phyloP scores from a whole-genome alignment of 2,797 vertebrate species.

The Xenentodon cancila region DNA sequence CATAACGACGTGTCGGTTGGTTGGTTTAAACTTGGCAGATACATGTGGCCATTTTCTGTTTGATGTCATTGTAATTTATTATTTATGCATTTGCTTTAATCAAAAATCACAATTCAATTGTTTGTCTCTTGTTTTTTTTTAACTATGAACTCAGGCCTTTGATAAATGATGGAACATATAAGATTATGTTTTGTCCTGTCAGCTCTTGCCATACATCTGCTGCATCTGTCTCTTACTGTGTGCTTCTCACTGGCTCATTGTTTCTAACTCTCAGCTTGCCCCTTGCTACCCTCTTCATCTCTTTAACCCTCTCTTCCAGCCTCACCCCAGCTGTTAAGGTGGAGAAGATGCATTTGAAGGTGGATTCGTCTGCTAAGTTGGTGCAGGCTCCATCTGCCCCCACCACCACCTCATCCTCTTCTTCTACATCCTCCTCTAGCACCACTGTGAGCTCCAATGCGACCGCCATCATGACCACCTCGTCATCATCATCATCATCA shows the following conservation, averaged over 20 bases:
- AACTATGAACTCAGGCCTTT: neutral
- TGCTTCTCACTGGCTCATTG: constrained; percentile 58
- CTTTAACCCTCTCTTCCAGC: constrained; percentile 81
- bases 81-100: too few species aligned
- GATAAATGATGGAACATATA: constrained; percentile 18
- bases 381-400: constrained; percentile 87
- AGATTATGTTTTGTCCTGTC: constrained; percentile 55
- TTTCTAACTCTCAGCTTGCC: constrained; percentile 69
- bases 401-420: constrained; percentile 76
- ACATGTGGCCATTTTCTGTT: too few species aligned
- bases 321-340: constrained; percentile 94
- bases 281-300: constrained; percentile 63
- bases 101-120: too few species aligned
- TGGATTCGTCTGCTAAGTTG: constrained; percentile 90
- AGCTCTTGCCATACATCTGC: constrained; percentile 48
- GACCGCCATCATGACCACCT: constrained; percentile 73
- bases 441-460: constrained; percentile 86
- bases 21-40: neutral
- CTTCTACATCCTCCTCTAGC: constrained; percentile 80
- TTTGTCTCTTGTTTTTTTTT: neutral
- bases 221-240: constrained; percentile 64
- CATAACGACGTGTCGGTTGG: too few species aligned
- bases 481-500: constrained; percentile 75
- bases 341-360: constrained; percentile 94
- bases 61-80: too few species aligned